Percentiles rank a stretch among this genome's conserved stretches.
These are phyloP conservation scores for Platysternon megacephalum DNA, from an alignment of 2,113 vertebrate genomes.

Conservation along the genomic window DNA sequence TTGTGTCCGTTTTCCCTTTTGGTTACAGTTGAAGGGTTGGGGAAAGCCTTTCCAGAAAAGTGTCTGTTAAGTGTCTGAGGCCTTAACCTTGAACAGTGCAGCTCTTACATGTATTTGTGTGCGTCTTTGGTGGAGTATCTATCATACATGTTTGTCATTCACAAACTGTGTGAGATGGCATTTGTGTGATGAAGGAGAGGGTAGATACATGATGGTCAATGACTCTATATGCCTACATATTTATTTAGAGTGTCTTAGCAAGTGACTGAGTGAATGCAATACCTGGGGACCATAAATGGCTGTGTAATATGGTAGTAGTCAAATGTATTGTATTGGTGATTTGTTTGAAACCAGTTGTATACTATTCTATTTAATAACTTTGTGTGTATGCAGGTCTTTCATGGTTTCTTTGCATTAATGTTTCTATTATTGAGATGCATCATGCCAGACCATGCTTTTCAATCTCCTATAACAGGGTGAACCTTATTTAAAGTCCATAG, in stretches of 20 bases:
- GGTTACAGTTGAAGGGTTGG: not conserved
- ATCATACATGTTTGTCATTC: not conserved
- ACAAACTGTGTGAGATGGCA: not conserved
- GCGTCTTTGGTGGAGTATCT: not conserved
- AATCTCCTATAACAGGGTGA: not conserved
- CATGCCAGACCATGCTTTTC: not conserved
- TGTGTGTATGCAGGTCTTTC: not conserved
- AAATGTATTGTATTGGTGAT: conserved; percentile 3
- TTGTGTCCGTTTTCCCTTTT: not conserved
- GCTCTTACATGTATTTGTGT: not conserved
- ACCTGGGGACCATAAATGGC: not conserved
- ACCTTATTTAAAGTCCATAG: not conserved
- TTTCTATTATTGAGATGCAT: not conserved
- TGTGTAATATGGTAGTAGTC: not conserved
- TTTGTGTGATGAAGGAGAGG: not conserved
- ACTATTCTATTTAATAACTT: not conserved
- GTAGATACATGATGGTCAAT: not conserved
- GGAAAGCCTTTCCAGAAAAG: not conserved
- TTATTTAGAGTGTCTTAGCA: not conserved
- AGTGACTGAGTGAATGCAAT: not conserved
- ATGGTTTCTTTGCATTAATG: not conserved
- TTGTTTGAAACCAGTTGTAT: not conserved
- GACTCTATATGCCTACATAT: not conserved
- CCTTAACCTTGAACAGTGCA: not conserved
- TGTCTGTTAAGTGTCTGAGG: not conserved